Base-by-base conservation (phyloP, 2,113 vertebrate species). In the Miniopterus natalensis region DNA sequence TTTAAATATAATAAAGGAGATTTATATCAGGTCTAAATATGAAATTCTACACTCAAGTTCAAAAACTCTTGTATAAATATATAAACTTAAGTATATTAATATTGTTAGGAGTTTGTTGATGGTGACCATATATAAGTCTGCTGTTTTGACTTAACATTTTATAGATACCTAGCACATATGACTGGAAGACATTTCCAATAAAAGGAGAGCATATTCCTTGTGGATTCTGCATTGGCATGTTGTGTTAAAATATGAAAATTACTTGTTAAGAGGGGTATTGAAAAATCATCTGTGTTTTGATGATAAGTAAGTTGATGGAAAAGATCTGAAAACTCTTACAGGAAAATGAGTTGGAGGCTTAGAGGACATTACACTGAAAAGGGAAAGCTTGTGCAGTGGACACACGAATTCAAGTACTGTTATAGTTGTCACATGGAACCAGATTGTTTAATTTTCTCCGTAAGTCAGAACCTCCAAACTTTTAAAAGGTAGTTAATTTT, bases 181-280 rank as follows among this genome's bases (percentile, higher is more conserved):
- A 51, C 57, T 45, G 70, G 21, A 75, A 90, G 15, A 66, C 6
- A 42, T 51, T 81, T 91, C 36, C 31, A 65, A 31, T 95, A 36
- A 93, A 80, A 75, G 11, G 18, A 55, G 21, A 63, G 59, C 11
- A 1, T 66, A 45, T 91, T 85, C 29, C 17, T 79, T 93, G 29
- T 57, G 31, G 31, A 88, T 89, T 79, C 36, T 27, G 3, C 13
- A 25, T 57, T 73, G 74, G 3, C 59, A n/a, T 88, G 10, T 36
- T 94, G 3, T 92, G 8, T 75, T 71, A 94, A 97, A 92, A 57
- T 73, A 53, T 36, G 42, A 85, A 27, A 89, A 86, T 23, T 45
- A 90, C 6, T 84, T 90, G 84, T 90, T 61, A 95, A 92, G 45
- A 47, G 10, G 6, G 14, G 6, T 40, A 21, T 71, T 95, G 10